phyloP scores from a whole-genome alignment of 2,797 vertebrate species.

The Manis pentadactyla region DNA sequence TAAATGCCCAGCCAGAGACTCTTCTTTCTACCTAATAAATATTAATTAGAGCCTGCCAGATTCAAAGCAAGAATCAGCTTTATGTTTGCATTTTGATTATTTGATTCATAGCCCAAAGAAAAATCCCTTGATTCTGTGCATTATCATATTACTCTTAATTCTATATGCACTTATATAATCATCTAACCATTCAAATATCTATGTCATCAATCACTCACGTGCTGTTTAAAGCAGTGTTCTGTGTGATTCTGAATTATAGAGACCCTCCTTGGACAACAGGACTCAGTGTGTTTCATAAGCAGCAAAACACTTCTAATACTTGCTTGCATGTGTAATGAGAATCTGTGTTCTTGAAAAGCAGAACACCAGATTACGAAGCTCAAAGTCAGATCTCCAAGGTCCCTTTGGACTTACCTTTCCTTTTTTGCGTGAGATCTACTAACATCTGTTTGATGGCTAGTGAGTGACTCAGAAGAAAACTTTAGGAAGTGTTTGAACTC shows the following conservation, averaged over 20 bases:
- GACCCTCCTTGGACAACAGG: background rate
- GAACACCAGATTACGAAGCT: background rate
- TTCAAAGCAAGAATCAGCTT: conserved; percentile 67
- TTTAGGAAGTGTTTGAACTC: background rate
- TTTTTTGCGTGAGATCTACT: background rate
- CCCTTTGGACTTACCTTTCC: background rate
- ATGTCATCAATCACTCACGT: background rate
- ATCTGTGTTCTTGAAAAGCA: conserved; percentile 20
- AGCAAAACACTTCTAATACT: background rate
- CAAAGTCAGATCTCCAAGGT: background rate
- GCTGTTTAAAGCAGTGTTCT: background rate
- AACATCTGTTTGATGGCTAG: background rate
- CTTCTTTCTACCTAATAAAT: conserved; percentile 70
- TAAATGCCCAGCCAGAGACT: conserved; percentile 68
- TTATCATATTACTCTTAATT: conserved; percentile 51
- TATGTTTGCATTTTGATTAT: conserved; percentile 56
- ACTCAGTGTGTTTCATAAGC: background rate
- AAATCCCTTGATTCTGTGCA: conserved; percentile 4
- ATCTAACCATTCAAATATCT: conserved; percentile 47
- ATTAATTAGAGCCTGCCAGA: conserved; percentile 66
- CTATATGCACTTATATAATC: conserved; percentile 2
- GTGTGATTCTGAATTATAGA: background rate
- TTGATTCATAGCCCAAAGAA: conserved; percentile 68
- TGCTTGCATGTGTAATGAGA: conserved; percentile 43
- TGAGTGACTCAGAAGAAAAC: background rate